phyloP scores from a whole-genome alignment of 2,113 vertebrate species.

The Xenopus laevis region DNA sequence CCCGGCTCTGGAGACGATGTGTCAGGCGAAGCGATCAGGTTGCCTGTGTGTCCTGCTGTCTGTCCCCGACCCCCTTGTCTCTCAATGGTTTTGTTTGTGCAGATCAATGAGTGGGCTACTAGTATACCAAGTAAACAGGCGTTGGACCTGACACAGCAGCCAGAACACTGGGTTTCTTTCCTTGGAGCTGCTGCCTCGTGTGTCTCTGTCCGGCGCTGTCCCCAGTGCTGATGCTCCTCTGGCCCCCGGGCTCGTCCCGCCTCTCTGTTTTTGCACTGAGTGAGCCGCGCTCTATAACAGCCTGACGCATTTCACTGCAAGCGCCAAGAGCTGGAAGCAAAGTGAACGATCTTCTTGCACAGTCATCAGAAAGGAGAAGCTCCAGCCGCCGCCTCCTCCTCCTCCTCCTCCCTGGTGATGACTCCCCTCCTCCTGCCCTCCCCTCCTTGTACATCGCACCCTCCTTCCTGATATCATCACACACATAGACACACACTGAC shows the following conservation, averaged over 20 bases:
- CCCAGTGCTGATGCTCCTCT: background rate
- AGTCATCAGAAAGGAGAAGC: slow-evolving; percentile 31
- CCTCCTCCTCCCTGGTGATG: slow-evolving; percentile 21
- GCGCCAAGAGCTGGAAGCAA: background rate
- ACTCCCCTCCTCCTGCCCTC: slow-evolving; percentile 30
- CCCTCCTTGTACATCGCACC: slow-evolving; percentile 16
- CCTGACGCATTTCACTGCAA: background rate
- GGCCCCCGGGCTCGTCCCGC: background rate
- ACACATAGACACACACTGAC: background rate
- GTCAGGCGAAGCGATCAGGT: background rate
- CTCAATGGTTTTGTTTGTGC: slow-evolving; percentile 21
- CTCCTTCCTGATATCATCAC: slow-evolving; percentile 31
- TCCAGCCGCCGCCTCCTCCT: slow-evolving; percentile 12
- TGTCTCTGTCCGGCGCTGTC: background rate
- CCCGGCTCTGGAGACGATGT: background rate
- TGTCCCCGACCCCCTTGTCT: slow-evolving; percentile 9
- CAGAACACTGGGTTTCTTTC: background rate
- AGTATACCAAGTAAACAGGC: slow-evolving; percentile 24
- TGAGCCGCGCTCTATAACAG: background rate
- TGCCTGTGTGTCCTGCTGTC: slow-evolving; percentile 14
- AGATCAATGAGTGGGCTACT: slow-evolving; percentile 22
- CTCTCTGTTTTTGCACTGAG: background rate
- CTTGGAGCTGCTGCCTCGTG: background rate
- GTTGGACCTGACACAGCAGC: slow-evolving; percentile 16
- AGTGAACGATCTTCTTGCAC: slow-evolving; percentile 26